phyloP scores from a whole-genome alignment of 1,140 invertebrate species.

The Bombus consobrinus region DNA sequence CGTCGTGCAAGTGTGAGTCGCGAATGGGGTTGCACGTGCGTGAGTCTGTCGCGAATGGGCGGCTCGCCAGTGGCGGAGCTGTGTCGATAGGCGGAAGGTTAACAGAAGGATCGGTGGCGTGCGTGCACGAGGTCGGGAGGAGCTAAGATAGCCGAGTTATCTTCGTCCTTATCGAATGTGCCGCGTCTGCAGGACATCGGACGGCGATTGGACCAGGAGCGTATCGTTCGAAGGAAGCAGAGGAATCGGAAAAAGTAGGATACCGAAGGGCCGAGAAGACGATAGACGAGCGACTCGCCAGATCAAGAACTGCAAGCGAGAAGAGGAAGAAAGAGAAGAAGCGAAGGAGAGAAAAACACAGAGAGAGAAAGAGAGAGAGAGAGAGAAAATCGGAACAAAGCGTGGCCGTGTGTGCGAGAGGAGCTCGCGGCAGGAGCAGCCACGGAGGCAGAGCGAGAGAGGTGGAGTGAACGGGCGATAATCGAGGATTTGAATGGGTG shows the following conservation, averaged over 20 bases:
- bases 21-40: conserved; percentile 32
- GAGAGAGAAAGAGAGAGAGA: neutral
- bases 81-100: conserved; percentile 15
- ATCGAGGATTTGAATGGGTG: conserved; percentile 81
- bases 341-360: too few relatives aligned
- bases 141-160: neutral
- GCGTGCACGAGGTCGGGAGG: conserved; percentile 50
- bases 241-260: neutral
- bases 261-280: neutral
- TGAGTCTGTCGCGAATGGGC: conserved; percentile 12
- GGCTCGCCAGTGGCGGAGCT: conserved; percentile 24
- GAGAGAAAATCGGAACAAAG: neutral
- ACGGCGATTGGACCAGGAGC: conserved; percentile 3
- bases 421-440: conserved; percentile 42
- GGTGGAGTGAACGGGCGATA: conserved; percentile 73
- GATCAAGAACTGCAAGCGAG: neutral
- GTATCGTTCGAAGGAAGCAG: neutral
- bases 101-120: conserved; percentile 23
- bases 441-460: conserved; percentile 62
- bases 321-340: too few relatives aligned
- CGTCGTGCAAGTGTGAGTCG: neutral
- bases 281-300: too few relatives aligned
- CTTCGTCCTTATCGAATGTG: conserved; percentile 53
- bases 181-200: conserved; percentile 61
- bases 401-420: conserved; percentile 23